Evolutionary conservation across 2,888 invertebrate species (phyloP).

Genomic region (Ephialtes manifestator): DNA sequence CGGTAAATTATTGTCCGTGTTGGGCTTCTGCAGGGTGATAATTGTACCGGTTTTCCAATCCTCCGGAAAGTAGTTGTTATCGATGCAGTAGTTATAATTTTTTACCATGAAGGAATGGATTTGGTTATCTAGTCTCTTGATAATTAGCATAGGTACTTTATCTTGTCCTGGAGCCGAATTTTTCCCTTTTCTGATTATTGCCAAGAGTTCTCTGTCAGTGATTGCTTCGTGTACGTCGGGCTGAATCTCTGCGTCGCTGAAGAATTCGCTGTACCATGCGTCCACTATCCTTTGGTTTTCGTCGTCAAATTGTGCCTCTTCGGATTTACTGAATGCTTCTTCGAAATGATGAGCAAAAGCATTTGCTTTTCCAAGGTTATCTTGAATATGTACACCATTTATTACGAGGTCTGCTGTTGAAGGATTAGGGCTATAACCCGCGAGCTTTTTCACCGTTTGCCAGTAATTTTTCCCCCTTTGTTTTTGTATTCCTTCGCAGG

Average conservation of each 20-base stretch:
- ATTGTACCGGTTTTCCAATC: too few species aligned
- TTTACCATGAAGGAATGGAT: slow-evolving; percentile 24
- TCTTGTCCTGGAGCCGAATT: slow-evolving; percentile 46
- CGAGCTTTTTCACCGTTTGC: slow-evolving; percentile 43
- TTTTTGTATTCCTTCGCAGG: slow-evolving; percentile 37
- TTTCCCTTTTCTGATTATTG: slow-evolving; percentile 25
- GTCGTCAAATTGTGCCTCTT: slow-evolving; percentile 13
- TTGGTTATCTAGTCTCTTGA: slow-evolving; percentile 28
- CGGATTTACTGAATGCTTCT: slow-evolving; percentile 18
- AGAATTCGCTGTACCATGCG: slow-evolving; percentile 9
- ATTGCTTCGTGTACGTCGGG: background rate
- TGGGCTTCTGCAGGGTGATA: slow-evolving; percentile 43
- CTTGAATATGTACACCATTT: slow-evolving; percentile 6
- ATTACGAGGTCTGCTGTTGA: slow-evolving; percentile 11
- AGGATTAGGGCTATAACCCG: slow-evolving; percentile 18
- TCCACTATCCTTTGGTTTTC: background rate
- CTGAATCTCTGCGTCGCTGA: background rate
- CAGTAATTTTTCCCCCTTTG: slow-evolving; percentile 46
- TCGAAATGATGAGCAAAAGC: slow-evolving; percentile 16
- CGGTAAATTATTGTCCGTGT: slow-evolving; percentile 16
- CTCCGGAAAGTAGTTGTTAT: slow-evolving; percentile 7
- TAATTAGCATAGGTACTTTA: slow-evolving; percentile 12
- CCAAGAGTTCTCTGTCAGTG: background rate
- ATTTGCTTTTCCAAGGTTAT: background rate
- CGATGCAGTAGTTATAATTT: slow-evolving; percentile 7